phyloP scores from a whole-genome alignment of 2,113 vertebrate species.

The Sturnira hondurensis region DNA sequence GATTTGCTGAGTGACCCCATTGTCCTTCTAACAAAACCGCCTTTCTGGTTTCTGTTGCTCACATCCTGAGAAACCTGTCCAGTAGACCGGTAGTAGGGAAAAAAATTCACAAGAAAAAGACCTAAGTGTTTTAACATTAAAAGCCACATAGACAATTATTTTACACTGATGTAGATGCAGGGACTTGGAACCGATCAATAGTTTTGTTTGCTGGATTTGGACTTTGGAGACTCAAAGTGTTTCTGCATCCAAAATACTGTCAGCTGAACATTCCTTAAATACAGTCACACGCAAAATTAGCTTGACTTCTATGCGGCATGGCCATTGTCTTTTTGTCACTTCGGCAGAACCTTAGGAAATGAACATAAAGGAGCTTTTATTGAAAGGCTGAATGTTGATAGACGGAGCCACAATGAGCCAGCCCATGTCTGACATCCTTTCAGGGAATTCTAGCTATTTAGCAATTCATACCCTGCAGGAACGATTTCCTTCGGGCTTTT shows the following conservation, averaged over 20 bases:
- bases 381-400: slow-evolving; percentile 3
- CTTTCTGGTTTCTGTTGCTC: neutral
- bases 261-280: neutral
- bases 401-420: slow-evolving; percentile 41
- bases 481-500: slow-evolving; percentile 49
- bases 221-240: neutral
- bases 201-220: neutral
- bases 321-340: slow-evolving; percentile 50
- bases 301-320: neutral
- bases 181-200: neutral
- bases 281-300: slow-evolving; percentile 36
- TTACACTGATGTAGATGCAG: neutral
- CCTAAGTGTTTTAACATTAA: neutral
- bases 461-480: slow-evolving; percentile 43
- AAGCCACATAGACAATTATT: neutral
- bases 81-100: neutral
- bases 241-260: slow-evolving; percentile 19
- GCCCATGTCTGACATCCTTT: slow-evolving; percentile 38
- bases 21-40: neutral
- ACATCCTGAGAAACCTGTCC: neutral
- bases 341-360: slow-evolving; percentile 17
- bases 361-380: slow-evolving; percentile 22
- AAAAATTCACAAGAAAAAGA: neutral
- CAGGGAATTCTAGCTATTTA: slow-evolving; percentile 20
- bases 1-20: neutral